phyloP scores from a whole-genome alignment of 2,888 invertebrate genomes.

The Ferrisia virgata region DNA sequence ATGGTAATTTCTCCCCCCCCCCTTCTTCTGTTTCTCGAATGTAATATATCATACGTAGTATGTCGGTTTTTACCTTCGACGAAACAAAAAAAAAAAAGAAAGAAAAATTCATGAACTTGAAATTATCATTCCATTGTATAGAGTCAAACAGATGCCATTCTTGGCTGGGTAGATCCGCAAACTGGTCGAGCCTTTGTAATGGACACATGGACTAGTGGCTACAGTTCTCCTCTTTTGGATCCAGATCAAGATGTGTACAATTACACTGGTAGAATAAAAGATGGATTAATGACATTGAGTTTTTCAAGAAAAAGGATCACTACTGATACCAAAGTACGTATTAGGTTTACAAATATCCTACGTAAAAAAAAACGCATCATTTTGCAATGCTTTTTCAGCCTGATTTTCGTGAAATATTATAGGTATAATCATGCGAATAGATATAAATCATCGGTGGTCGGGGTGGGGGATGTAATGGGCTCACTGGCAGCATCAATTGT shows the following conservation, averaged over 20 bases:
- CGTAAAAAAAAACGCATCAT: too few species aligned
- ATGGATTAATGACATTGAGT: slow-evolving; percentile 73
- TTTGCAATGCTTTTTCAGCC: too few species aligned
- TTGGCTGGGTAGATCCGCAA: slow-evolving; percentile 79
- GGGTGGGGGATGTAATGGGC: too few species aligned
- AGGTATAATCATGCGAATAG: too few species aligned
- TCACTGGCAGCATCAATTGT: too few species aligned
- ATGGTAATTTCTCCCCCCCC: slow-evolving; percentile 69
- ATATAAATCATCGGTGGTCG: too few species aligned
- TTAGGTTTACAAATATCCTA: not conserved
- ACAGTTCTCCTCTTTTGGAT: slow-evolving; percentile 71
- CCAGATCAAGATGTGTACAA: slow-evolving; percentile 70
- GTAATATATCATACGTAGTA: slow-evolving; percentile 15
- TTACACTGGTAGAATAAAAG: slow-evolving; percentile 65
- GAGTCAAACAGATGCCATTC: slow-evolving; percentile 82
- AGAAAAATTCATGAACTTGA: not conserved
- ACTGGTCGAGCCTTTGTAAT: slow-evolving; percentile 76
- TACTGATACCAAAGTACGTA: slow-evolving; percentile 59
- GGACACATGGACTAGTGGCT: slow-evolving; percentile 84
- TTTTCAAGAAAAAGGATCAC: slow-evolving; percentile 76
- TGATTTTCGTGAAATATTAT: too few species aligned
- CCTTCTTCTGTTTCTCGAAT: not conserved
- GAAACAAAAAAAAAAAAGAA: too few species aligned
- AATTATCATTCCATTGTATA: slow-evolving; percentile 52
- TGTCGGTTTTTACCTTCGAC: not conserved